Base-by-base conservation (phyloP, 1,140 invertebrate genomes). In the Anastatus disparis region DNA sequence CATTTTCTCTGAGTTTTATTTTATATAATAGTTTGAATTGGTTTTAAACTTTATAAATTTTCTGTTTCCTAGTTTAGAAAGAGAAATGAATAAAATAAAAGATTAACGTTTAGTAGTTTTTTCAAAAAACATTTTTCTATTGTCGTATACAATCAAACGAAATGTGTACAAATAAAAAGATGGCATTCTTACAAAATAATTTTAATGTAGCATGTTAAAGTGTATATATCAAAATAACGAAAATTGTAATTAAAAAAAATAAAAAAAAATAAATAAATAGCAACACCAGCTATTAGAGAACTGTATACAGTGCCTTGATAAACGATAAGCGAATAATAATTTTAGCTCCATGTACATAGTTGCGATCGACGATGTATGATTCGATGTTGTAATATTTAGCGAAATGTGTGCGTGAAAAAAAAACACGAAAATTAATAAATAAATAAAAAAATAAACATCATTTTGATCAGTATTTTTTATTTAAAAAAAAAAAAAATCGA, bases 261-360 rank as follows among this genome's bases (percentile, higher is more conserved):
- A 35, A 35, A 35, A 35, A 8, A 52, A n/a, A 15, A 59, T n/a
- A 42, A 42, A 59, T 24, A 13, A 22, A 59, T 46, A 61, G 58
- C 15, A 46, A 58, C 24, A 6, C 2, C 17, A 29, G 58, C 42
- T 46, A 29, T 52, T 63, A 50, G 27, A 64, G 67, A 73, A 71
- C 58, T 61, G 61, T 67, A 74, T 31, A 53, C 67, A 70, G 72
- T 74, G 72, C 72, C 72, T 74, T 74, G 35, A 31, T 70, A 74
- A 55, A 46, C 61, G 24, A 29, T 74, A 74, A 70, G 62, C 29
- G 31, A 64, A 26, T 61, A 64, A 38, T 65, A 65, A 70, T 71
- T 70, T 44, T 71, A 70, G 59, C 13, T n/a, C 29, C n/a, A 26
- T 52, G 42, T 38, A 55, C 61, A 38, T 27, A 50, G 29, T 26